Percentiles rank a stretch among this genome's conserved stretches.
Conservation (phyloP, 1,140 invertebrate genomes). For the Varroa destructor region DNA sequence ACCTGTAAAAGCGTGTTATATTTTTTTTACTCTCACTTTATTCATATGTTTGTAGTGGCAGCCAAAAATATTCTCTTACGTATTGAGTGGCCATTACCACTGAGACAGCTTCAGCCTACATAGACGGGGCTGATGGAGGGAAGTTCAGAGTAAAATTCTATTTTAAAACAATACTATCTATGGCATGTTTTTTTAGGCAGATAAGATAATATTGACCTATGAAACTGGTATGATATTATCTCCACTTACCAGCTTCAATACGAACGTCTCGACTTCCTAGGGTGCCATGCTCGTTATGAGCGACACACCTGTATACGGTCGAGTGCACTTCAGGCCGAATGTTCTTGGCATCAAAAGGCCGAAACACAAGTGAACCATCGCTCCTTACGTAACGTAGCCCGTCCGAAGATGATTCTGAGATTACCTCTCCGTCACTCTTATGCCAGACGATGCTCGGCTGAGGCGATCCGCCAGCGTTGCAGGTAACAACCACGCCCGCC, state of each 20-base stretch:
- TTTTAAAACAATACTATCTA: no score
- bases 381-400: slow-evolving; percentile 39
- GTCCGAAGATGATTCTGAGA: slow-evolving; percentile 35
- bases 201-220: no score
- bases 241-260: slow-evolving; percentile 59
- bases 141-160: no score
- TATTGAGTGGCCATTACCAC: no score
- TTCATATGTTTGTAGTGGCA: no score
- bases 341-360: slow-evolving; percentile 39
- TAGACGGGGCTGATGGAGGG: no score
- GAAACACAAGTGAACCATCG: slow-evolving; percentile 43
- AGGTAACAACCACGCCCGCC: slow-evolving; percentile 46
- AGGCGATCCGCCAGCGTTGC: slow-evolving; percentile 43
- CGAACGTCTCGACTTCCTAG: slow-evolving; percentile 65
- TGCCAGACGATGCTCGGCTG: slow-evolving; percentile 43
- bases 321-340: slow-evolving; percentile 41
- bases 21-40: no score
- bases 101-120: no score
- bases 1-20: no score
- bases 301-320: slow-evolving; percentile 50
- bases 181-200: no score
- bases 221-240: neutral
- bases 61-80: no score
- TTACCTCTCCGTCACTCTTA: slow-evolving; percentile 38
- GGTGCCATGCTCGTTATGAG: slow-evolving; percentile 57